A percentile compares a stretch with the other conserved stretches of the same genome.
Evolutionary conservation across 1,140 invertebrate species (phyloP).

Genomic region (Drosophila tristis): DNA sequence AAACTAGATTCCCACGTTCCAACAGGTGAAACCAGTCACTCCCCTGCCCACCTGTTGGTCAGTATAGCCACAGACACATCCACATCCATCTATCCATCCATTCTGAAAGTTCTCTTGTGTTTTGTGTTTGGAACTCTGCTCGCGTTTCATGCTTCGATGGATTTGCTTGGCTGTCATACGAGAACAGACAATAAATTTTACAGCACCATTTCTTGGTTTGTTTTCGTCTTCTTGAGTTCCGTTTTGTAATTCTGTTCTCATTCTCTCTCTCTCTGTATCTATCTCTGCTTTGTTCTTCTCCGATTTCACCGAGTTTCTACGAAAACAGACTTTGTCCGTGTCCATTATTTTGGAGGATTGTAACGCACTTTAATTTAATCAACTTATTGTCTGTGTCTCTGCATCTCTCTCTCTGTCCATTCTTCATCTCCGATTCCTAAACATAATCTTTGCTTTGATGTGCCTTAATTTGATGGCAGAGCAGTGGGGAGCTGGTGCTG

Average conservation of each 20-base stretch:
- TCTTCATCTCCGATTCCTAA: constrained; percentile 26
- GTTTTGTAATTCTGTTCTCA: constrained; percentile 6
- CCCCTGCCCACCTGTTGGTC: constrained; percentile 28
- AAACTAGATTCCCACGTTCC: constrained; percentile 71
- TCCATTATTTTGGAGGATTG: constrained; percentile 61
- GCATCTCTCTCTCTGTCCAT: constrained; percentile 1
- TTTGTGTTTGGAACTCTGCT: constrained; percentile 43
- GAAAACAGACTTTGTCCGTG: constrained; percentile 49
- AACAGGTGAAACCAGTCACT: constrained; percentile 57
- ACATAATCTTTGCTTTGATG: constrained; percentile 66
- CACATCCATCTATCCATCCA: constrained; percentile 47
- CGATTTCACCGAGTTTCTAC: constrained; percentile 50
- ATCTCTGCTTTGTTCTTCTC: constrained; percentile 22
- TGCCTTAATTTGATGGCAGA: constrained; percentile 54
- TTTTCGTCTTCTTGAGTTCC: constrained; percentile 9
- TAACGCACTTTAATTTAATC: constrained; percentile 69
- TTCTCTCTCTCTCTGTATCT: not conserved
- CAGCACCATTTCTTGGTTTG: constrained; percentile 24
- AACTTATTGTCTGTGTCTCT: constrained; percentile 50
- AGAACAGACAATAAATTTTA: constrained; percentile 63
- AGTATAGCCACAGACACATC: constrained; percentile 30
- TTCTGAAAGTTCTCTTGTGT: constrained; percentile 12
- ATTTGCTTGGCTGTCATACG: constrained; percentile 55
- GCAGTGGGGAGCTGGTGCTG: not conserved
- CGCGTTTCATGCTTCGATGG: constrained; percentile 51